These are phyloP conservation scores for Panthera tigris DNA, from an alignment of 2,113 vertebrate genomes.

Conservation along the genomic window DNA sequence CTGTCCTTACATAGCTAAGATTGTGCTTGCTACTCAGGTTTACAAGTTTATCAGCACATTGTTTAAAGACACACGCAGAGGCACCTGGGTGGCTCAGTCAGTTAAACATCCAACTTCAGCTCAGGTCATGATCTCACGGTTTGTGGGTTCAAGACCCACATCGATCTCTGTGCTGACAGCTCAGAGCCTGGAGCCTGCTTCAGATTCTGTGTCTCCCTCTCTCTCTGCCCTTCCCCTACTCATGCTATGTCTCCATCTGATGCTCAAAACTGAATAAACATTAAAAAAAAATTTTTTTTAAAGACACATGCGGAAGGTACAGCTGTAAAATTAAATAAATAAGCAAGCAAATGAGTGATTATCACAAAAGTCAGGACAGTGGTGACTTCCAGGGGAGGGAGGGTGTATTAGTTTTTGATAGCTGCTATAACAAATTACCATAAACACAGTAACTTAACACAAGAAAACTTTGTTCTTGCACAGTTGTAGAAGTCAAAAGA, in stretches of 20 bases:
- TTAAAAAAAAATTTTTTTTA: too few species aligned
- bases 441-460: neutral
- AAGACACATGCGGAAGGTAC: neutral
- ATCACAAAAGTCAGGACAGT: neutral
- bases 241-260: too few species aligned
- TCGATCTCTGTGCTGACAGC: too few species aligned
- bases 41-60: neutral
- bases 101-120: too few species aligned
- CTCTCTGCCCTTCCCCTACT: too few species aligned
- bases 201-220: too few species aligned
- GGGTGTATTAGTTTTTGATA: neutral
- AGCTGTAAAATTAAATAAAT: neutral
- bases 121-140: too few species aligned
- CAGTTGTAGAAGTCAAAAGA: neutral
- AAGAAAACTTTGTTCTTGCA: neutral
- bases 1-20: neutral
- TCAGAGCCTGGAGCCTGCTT: too few species aligned
- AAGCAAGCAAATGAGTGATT: neutral
- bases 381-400: neutral
- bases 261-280: too few species aligned
- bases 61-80: neutral
- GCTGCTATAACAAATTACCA: neutral
- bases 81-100: too few species aligned
- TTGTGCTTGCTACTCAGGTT: neutral
- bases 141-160: too few species aligned